Conservation (phyloP, 2,797 vertebrate genomes). For the Delichon dasypus region DNA sequence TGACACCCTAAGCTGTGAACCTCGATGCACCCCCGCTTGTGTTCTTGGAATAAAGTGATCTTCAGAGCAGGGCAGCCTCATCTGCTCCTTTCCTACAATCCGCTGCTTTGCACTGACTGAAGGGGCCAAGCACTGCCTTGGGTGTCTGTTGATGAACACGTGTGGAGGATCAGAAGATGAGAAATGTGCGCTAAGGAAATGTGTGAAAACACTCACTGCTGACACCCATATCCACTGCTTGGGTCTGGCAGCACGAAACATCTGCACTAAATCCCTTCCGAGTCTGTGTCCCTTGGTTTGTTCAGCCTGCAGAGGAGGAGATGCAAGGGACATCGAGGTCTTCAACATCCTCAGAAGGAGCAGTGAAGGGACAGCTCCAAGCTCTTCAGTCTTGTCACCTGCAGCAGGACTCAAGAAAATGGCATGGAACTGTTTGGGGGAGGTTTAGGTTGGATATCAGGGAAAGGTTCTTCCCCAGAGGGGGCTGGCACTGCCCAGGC, state of each 20-base stretch:
- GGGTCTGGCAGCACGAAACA: not conserved
- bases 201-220: not conserved
- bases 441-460: rapidly evolving
- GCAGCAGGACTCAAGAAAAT: not conserved
- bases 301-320: not conserved
- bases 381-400: not conserved
- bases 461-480: not conserved
- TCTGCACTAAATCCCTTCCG: not conserved
- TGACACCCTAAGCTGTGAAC: not conserved
- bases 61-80: not conserved
- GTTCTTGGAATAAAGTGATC: not conserved
- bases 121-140: not conserved
- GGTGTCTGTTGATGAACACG: rapidly evolving
- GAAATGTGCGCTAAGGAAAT: not conserved
- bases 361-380: not conserved
- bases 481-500: not conserved
- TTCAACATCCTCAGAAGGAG: not conserved
- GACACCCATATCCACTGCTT: rapidly evolving
- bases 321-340: no score
- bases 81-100: not conserved
- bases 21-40: not conserved
- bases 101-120: not conserved
- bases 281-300: not conserved
- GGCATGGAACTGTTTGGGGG: not conserved
- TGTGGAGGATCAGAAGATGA: not conserved